phyloP scores from a whole-genome alignment of 23 tunicate genomes.

The Aplidium turbinatum region DNA sequence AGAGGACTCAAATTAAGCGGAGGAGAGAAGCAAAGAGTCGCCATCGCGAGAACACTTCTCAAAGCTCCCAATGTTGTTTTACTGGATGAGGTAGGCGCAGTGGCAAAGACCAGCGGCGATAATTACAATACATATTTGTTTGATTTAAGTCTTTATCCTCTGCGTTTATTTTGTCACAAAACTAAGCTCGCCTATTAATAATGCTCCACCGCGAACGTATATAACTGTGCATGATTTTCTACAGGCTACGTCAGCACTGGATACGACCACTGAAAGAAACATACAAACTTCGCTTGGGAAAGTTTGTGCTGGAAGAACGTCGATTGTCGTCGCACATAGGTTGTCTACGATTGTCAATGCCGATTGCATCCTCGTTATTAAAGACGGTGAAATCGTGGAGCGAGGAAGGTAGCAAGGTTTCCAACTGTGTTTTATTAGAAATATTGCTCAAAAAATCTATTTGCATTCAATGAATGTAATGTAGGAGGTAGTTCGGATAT shows the following conservation, averaged over 20 bases:
- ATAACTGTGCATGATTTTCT: background rate
- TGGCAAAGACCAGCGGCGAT: no score
- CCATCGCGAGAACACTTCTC: conserved; percentile 86
- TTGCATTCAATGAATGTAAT: background rate
- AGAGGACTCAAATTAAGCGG: conserved; percentile 91
- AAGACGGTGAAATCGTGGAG: conserved; percentile 91
- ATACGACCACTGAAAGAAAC: conserved; percentile 83
- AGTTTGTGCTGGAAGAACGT: conserved; percentile 70
- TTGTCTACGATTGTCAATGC: conserved; percentile 84
- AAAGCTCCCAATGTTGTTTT: conserved; percentile 84
- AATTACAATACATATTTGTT: no score
- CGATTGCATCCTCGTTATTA: conserved; percentile 72
- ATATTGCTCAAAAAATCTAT: background rate
- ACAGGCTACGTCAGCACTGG: conserved; percentile 89
- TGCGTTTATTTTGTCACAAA: no score
- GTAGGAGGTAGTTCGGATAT: no score
- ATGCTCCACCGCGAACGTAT: background rate
- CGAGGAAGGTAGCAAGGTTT: conserved; percentile 68
- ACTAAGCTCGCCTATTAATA: no score
- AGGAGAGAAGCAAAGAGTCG: conserved; percentile 95
- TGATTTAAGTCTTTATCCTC: no score
- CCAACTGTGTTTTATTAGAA: background rate
- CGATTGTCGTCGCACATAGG: conserved; percentile 90
- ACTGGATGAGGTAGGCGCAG: conserved; percentile 83
- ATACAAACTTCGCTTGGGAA: conserved; percentile 78